Conservation (phyloP, 2,888 invertebrate genomes). For the Amblyjoppa proteus region DNA sequence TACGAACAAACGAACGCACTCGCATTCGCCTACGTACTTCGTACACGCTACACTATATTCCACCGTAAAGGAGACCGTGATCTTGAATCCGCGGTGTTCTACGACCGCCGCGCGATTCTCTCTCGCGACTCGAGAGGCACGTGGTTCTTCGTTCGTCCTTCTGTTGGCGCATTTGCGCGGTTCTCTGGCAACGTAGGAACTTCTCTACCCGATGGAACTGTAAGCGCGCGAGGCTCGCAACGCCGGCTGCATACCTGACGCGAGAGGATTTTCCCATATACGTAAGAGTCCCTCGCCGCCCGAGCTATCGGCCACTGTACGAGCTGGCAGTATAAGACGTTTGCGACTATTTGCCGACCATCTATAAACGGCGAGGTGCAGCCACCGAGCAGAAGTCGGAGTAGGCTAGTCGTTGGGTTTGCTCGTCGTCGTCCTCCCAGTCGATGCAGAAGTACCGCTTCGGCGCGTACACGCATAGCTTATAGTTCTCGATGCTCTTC, state of each 20-base stretch:
- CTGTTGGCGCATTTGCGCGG: conserved; percentile 43
- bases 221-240: conserved; percentile 34
- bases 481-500: conserved; percentile 40
- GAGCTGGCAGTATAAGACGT: conserved; percentile 12
- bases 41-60: conserved; percentile 33
- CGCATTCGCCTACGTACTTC: conserved; percentile 10
- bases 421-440: conserved; percentile 39
- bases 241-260: conserved; percentile 65
- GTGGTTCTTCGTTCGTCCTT: conserved; percentile 46
- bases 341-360: conserved; percentile 63
- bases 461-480: conserved; percentile 68
- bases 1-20: conserved; percentile 55
- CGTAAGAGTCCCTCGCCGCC: conserved; percentile 61
- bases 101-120: conserved; percentile 22
- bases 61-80: conserved; percentile 62
- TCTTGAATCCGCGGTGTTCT: conserved; percentile 51
- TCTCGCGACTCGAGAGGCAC: conserved; percentile 14
- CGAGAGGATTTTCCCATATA: conserved; percentile 76
- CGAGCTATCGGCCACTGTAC: conserved; percentile 39
- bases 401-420: conserved; percentile 49
- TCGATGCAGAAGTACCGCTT: conserved; percentile 73
- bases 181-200: conserved; percentile 11
- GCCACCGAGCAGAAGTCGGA: conserved; percentile 49
- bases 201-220: conserved; percentile 37
- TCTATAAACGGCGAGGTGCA: conserved; percentile 65